Percentiles rank a stretch among this genome's conserved stretches.
These are phyloP conservation scores for Oophaga pumilio DNA, from an alignment of 2,113 vertebrate genomes.

Conservation along the genomic window DNA sequence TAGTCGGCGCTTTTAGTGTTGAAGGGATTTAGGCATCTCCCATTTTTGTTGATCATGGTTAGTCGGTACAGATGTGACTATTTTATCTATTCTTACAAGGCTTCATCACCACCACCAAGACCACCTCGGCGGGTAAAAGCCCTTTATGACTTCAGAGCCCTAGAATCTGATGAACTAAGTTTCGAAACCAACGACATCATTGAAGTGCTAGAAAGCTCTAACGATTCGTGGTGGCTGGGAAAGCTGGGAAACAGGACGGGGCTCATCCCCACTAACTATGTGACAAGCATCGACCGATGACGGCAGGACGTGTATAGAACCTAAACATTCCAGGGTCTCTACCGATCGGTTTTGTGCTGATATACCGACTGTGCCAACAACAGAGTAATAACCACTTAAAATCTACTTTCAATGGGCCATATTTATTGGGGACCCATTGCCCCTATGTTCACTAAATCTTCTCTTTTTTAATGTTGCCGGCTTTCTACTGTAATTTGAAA, in stretches of 20 bases:
- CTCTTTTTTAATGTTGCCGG: background rate
- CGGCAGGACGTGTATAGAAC: background rate
- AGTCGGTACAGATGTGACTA: too few species aligned
- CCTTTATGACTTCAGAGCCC: conserved; percentile 83
- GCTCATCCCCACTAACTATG: conserved; percentile 93
- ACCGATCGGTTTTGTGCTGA: background rate
- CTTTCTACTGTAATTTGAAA: background rate
- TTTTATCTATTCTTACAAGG: conserved; percentile 7
- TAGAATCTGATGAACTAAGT: conserved; percentile 87
- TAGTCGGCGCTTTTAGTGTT: too few species aligned
- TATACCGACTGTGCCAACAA: background rate
- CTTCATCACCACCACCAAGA: conserved; percentile 61
- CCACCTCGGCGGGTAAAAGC: conserved; percentile 78
- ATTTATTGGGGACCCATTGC: background rate
- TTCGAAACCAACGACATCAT: conserved; percentile 84
- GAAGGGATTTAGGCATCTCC: too few species aligned
- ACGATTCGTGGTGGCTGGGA: conserved; percentile 90
- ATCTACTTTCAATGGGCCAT: background rate
- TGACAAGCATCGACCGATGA: conserved; percentile 70
- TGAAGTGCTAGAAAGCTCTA: conserved; percentile 86
- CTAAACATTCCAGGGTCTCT: background rate
- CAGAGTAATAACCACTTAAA: background rate
- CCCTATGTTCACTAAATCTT: background rate
- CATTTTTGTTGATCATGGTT: too few species aligned
- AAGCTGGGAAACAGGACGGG: conserved; percentile 79